Conservation (phyloP, 2,888 invertebrate species). For the Habrosyne pyritoides region DNA sequence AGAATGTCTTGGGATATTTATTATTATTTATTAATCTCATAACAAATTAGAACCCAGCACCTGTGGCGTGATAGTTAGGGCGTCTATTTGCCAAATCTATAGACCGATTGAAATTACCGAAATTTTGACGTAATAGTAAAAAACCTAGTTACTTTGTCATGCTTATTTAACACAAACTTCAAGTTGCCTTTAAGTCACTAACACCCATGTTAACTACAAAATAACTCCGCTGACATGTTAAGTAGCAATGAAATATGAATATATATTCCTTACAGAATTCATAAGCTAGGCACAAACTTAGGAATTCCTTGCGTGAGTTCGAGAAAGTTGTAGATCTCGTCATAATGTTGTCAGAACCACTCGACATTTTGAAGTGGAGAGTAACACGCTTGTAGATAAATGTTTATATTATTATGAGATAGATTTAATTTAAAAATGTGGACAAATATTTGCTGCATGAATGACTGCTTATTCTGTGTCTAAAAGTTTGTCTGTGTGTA, state of each 20-base stretch:
- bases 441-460: no score
- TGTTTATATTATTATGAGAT: neutral
- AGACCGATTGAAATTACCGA: no score
- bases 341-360: neutral
- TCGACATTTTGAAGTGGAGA: neutral
- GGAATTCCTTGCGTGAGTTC: neutral
- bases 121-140: no score
- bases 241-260: neutral
- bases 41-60: no score
- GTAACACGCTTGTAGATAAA: neutral
- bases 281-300: neutral
- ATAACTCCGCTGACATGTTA: neutral
- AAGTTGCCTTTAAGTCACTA: neutral
- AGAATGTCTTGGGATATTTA: no score
- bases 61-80: no score
- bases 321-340: neutral
- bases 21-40: no score
- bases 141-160: no score
- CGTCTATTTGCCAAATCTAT: no score
- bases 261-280: neutral
- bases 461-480: no score
- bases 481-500: no score
- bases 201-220: neutral
- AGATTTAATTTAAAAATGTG: neutral
- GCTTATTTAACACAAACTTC: no score